A percentile compares a stretch with the other conserved stretches of the same genome.
Evolutionary conservation across 2,797 vertebrate species (phyloP).

Genomic region (Alouatta caraya): DNA sequence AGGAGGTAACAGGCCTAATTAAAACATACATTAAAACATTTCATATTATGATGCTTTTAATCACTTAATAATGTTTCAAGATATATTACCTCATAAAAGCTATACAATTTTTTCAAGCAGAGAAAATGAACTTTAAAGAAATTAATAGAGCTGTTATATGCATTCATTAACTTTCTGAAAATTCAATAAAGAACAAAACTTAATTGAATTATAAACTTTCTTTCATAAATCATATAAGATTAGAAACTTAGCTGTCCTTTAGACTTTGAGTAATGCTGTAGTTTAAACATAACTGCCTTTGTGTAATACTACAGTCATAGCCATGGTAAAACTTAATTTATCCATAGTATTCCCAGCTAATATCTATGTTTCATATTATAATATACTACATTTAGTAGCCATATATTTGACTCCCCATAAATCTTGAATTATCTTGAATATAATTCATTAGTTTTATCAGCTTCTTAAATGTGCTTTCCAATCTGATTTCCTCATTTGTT

Average conservation of each 20-base stretch:
- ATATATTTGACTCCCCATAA: neutral
- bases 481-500: neutral
- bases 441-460: neutral
- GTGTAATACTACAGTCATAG: neutral
- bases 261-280: constrained; percentile 20
- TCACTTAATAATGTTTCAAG: constrained; percentile 47
- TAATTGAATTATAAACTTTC: constrained; percentile 59
- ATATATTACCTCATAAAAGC: constrained; percentile 51
- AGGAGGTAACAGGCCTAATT: constrained; percentile 49
- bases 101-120: constrained; percentile 60
- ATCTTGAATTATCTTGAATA: constrained; percentile 6
- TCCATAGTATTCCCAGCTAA: neutral
- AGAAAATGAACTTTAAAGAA: constrained; percentile 63
- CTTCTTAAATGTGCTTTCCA: constrained; percentile 11
- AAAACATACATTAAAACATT: constrained; percentile 52
- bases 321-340: constrained; percentile 17
- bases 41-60: constrained; percentile 57
- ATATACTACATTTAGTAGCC: neutral
- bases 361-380: neutral
- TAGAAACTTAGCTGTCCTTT: constrained; percentile 44
- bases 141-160: constrained; percentile 57
- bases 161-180: constrained; percentile 62
- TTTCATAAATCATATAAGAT: constrained; percentile 38
- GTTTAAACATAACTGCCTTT: neutral
- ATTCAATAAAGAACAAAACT: constrained; percentile 18